These are phyloP conservation scores for Yponomeuta cagnagella DNA, from an alignment of 2,888 invertebrate species.

Conservation along the genomic window DNA sequence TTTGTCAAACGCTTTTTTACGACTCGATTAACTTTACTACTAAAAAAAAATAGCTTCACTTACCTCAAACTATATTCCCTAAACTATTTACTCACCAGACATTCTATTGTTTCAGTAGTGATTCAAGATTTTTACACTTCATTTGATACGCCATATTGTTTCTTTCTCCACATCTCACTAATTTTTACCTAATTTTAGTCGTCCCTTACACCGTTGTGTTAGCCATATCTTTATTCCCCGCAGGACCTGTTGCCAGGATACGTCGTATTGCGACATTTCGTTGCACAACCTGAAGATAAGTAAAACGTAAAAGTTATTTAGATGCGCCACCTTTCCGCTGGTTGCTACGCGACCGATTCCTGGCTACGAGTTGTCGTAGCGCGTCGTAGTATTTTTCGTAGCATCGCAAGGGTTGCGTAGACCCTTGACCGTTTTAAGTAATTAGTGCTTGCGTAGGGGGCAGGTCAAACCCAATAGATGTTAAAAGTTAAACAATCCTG, in stretches of 20 bases:
- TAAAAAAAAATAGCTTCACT: no score
- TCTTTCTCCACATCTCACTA: neutral
- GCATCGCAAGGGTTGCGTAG: neutral
- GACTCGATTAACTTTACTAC: no score
- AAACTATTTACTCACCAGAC: neutral
- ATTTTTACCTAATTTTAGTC: neutral
- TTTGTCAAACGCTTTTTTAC: no score
- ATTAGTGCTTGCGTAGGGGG: no score
- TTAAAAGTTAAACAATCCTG: no score
- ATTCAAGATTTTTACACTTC: neutral
- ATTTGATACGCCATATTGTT: no score
- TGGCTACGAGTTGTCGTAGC: neutral
- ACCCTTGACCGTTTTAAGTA: no score
- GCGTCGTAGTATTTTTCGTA: neutral
- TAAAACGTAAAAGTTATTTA: constrained; percentile 21
- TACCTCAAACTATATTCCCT: no score
- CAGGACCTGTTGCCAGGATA: constrained; percentile 54
- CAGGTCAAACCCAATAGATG: no score
- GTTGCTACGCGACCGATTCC: neutral
- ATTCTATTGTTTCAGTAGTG: neutral
- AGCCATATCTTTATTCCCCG: constrained; percentile 15
- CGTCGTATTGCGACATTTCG: constrained; percentile 59
- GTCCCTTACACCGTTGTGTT: neutral
- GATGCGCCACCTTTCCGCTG: neutral
- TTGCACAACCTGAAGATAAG: constrained; percentile 16